Conservation (phyloP, 2,888 invertebrate species). For the Dryococelus australis region DNA sequence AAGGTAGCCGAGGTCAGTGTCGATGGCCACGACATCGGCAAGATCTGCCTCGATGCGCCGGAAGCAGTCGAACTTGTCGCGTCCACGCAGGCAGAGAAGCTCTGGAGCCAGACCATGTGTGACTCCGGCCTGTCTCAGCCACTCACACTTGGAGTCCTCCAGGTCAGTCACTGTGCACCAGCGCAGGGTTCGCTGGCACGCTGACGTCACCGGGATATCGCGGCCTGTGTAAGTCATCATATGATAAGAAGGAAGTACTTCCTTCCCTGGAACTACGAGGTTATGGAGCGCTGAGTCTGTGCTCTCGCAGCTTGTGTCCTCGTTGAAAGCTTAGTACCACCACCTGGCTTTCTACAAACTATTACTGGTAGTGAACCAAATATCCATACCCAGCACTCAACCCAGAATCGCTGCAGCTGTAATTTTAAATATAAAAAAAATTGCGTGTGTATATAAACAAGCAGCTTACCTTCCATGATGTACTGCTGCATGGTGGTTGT, state of each 20-base stretch:
- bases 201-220: conserved; percentile 45
- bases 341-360: too few relatives aligned
- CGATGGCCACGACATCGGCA: conserved; percentile 67
- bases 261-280: too few relatives aligned
- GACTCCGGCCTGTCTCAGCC: conserved; percentile 65
- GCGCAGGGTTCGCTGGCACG: conserved; percentile 17
- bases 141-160: conserved; percentile 68
- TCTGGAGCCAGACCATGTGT: conserved; percentile 67
- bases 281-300: too few relatives aligned
- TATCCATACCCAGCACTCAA: too few relatives aligned
- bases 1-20: conserved; percentile 70
- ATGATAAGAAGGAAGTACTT: too few relatives aligned
- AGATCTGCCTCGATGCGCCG: conserved; percentile 60
- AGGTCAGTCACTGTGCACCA: conserved; percentile 66
- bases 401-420: too few relatives aligned
- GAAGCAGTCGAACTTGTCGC: conserved; percentile 64
- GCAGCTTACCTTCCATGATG: not conserved
- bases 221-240: conserved; percentile 51
- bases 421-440: too few relatives aligned
- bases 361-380: too few relatives aligned
- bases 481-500: not conserved
- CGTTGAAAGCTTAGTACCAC: too few relatives aligned
- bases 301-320: too few relatives aligned
- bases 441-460: too few relatives aligned
- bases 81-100: conserved; percentile 62